phyloP scores from a whole-genome alignment of 1,140 invertebrate genomes.

The Leptinotarsa undecemlineata region DNA sequence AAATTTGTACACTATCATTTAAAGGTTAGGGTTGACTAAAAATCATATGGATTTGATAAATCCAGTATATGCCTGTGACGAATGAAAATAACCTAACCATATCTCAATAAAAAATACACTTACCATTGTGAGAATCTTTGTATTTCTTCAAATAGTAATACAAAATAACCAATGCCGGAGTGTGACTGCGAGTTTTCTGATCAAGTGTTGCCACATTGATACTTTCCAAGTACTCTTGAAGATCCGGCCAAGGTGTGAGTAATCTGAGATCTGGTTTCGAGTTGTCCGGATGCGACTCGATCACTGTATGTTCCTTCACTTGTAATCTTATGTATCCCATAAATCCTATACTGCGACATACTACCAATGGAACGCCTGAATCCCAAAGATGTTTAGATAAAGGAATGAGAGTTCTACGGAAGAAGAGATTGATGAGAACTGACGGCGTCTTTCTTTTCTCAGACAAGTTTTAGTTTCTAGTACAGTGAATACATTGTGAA shows the following conservation, averaged over 20 bases:
- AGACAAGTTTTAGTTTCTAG: too few species aligned
- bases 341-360: conserved; percentile 89
- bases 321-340: conserved; percentile 90
- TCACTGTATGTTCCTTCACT: conserved; percentile 86
- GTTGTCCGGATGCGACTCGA: conserved; percentile 95
- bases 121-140: too few species aligned
- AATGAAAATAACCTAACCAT: not conserved
- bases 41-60: too few species aligned
- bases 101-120: conserved; percentile 35
- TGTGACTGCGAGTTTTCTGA: conserved; percentile 86
- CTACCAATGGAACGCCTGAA: conserved; percentile 81
- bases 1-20: too few species aligned
- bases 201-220: conserved; percentile 75
- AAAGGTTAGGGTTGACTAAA: too few species aligned
- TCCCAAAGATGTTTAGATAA: conserved; percentile 86
- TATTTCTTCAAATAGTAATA: too few species aligned
- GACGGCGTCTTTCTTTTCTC: too few species aligned
- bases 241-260: conserved; percentile 79
- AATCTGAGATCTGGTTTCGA: conserved; percentile 85
- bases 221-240: conserved; percentile 76
- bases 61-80: not conserved
- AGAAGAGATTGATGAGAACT: not conserved
- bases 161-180: conserved; percentile 90
- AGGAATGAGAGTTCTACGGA: conserved; percentile 61
- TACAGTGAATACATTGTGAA: too few species aligned